Percentiles rank a stretch among this genome's conserved stretches.
Evolutionary conservation across 2,888 invertebrate genomes (phyloP).

Genomic region (Gastracanthus pulcherrimus): DNA sequence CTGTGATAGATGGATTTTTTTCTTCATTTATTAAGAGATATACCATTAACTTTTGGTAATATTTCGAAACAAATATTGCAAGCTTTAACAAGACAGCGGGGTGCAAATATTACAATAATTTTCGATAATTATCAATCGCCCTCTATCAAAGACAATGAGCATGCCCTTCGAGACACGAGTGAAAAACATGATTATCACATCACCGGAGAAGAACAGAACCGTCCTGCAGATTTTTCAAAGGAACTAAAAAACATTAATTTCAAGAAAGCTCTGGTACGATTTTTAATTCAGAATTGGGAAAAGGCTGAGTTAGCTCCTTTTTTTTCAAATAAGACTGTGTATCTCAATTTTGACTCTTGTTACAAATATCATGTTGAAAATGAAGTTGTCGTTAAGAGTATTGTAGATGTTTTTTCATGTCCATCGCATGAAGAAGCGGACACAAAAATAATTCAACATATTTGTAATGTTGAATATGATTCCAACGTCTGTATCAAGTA

Average conservation of each 20-base stretch:
- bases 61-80: too few species aligned
- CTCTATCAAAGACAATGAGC: conserved; percentile 23
- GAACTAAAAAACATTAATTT: conserved; percentile 61
- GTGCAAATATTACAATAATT: conserved; percentile 62
- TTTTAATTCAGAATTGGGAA: too few species aligned
- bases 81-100: too few species aligned
- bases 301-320: conserved; percentile 16
- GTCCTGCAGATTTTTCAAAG: conserved; percentile 56
- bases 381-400: too few species aligned
- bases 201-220: conserved; percentile 55
- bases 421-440: neutral
- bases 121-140: conserved; percentile 5
- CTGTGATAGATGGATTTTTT: too few species aligned
- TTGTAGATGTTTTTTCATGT: too few species aligned
- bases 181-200: conserved; percentile 11
- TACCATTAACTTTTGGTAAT: too few species aligned
- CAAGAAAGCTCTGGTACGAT: conserved; percentile 35
- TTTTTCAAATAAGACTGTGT: conserved; percentile 57
- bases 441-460: conserved; percentile 30
- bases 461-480: too few species aligned
- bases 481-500: too few species aligned
- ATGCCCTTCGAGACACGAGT: neutral
- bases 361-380: too few species aligned
- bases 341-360: conserved; percentile 55
- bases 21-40: too few species aligned